Evolutionary conservation across 2,113 vertebrate species (phyloP), one percentile per base, ranked within the genome.

Genomic region (Hirundichthys speculiger): DNA sequence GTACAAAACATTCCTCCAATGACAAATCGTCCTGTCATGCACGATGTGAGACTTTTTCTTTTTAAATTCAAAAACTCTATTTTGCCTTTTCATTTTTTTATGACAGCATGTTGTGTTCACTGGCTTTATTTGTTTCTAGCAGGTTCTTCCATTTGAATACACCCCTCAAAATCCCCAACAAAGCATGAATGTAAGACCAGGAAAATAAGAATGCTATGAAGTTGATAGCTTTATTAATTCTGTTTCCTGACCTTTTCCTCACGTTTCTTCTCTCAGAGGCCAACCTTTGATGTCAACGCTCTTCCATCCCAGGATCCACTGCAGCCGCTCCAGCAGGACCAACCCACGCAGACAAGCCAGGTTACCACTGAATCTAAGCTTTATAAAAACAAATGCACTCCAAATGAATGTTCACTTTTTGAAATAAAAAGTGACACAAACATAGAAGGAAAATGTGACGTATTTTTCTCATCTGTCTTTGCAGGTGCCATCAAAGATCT

Each of bases 141-240:
- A 93, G 92, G 20, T 79, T 20, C 59, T 89, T 2, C 86, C 86
- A 25, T 89, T 90, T 38, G 85, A 86, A 1, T 82, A 72, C 20
- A 69, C 86, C 13, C 80, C 77, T 42, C 87, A 87, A 19, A 78
- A 61, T 56, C 88, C 87, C 21, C 88, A 88, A 54, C 88, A 84
- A 76, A 59, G 43, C 22, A 72, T 81, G 16, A 90, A 89, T 43
- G 92, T 92, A 45, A 89, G 88, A 65, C 18, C 22, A 58, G 21
- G 34, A 47, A 2, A 15, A 49, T 20, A 18, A 13, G 3, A 40
- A 0, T 14, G 13, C 3, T 56, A 56, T 39, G 1, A 39, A 18
- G 3, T 42, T 46, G 8, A 43, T 34, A 25, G 10, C 14, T 22
- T 45, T n/a, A 42, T 15, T 34, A 2, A 4, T 27, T 51, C n/a